Evolutionary conservation across 2,113 vertebrate genomes (phyloP), one percentile per base, ranked within the genome.

Genomic region (Corythornis vintsioides): DNA sequence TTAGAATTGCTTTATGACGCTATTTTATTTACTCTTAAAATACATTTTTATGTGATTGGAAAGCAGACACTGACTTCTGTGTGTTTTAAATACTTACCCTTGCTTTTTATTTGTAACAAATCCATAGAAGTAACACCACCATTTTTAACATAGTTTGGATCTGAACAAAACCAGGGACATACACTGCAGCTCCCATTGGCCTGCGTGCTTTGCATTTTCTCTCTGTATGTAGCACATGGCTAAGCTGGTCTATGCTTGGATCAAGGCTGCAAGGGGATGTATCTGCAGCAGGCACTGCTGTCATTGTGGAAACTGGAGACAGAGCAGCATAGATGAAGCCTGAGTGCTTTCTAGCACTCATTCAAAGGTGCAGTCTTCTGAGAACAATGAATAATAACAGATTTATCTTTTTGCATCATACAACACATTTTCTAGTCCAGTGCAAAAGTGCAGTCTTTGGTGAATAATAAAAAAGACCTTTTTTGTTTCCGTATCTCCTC

Each of bases 401-500:
- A 56, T 92, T 75, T 90, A 48, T 75, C 22, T 75, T 94, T 86
- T 61, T 1, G 4, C 81, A 61, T 93, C 57, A 55, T 52, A n/a
- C 53, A 25, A 3, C 63, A 90, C 4, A 72, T 95, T 93, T 93
- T 87, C 70, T 72, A 89, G 86, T 69, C 66, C 66, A 79, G 53
- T 86, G 81, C 84, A 89, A 92, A 92, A 53, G 70, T 92, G 12
- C 24, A 43, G 70, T 86, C 90, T 87, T 90, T 57, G 63, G 35
- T 84, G 50, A 95, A 53, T 86, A 77, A 67, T 89, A 73, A 77
- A 73, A 38, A 78, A 72, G 87, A 3, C 17, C 8, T 14, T 31
- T 77, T 86, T 83, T 45, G 66, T 65, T 91, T 76, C 38, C 1
- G 0, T 60, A 20, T 78, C n/a, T 74, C 42, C 28, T 73, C 42